Evolutionary conservation across 2,888 invertebrate genomes (phyloP), one percentile per base, ranked within the genome.

Genomic region (Ophion slaviceki): DNA sequence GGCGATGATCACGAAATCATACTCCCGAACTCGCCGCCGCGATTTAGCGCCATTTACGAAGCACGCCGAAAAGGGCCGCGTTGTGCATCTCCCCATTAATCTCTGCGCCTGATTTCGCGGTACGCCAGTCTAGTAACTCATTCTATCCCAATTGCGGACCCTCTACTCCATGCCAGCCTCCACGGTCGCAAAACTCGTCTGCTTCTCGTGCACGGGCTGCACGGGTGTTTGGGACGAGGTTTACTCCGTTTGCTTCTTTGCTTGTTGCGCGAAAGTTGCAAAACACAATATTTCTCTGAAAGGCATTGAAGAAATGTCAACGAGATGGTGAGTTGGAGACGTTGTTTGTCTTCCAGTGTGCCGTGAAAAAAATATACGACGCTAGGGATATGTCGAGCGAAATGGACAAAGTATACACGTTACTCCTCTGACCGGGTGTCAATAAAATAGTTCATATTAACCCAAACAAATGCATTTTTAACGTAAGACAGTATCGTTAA

Each of bases 251-350:
- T n/a, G 20, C 14, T n/a, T 45, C 20, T 0, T 45, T 68, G 20
- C 7, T 45, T 20, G 5, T 14, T 20, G n/a, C n/a, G 40, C 6
- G 17, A 7, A 20, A 20, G 0, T 47, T 68, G 20, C 20, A 68
- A 68, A 45, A 45, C 20, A 17, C 11, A 64, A 24, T 14, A 40
- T 40, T n/a, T 67, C 20, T 24, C 28, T 17, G 53, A 28, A 20
- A 62, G 61, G 17, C 53, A 24, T 8, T 75, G 28, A 11, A 36
- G 83, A 76, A 87, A 91, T 92, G 92, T 92, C 91, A 59, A 89
- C 92, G 24, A 88, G 92, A 81, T 92, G 90, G 91, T 91, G 81
- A 85, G 88, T 14, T 68, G 8, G 40, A 11, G 8, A 8, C 68
- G 10, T 10, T 62, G 74, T 10, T 45, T n/a, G 20, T 28, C 24